phyloP scores from a whole-genome alignment of 2,888 invertebrate species.

The Acleris sparsana region DNA sequence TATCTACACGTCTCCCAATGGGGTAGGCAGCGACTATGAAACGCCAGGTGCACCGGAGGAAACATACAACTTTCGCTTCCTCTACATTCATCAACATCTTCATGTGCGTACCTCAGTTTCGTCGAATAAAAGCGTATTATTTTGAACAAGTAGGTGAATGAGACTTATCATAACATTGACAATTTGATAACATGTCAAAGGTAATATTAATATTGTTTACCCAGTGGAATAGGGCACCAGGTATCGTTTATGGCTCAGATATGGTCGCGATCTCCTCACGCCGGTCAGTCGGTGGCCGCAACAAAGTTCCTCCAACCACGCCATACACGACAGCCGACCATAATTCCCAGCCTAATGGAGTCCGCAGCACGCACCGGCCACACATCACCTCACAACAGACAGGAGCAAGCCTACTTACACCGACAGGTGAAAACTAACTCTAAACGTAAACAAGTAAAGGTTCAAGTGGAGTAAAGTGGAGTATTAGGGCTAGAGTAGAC shows the following conservation, averaged over 20 bases:
- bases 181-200: too few relatives aligned
- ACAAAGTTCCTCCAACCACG: conserved; percentile 47
- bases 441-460: conserved; percentile 42
- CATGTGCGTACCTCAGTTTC: too few relatives aligned
- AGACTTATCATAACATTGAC: too few relatives aligned
- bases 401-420: conserved; percentile 46
- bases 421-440: conserved; percentile 47
- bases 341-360: conserved; percentile 74
- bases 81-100: too few relatives aligned
- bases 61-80: too few relatives aligned
- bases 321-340: conserved; percentile 64
- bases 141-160: too few relatives aligned
- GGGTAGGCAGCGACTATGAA: too few relatives aligned
- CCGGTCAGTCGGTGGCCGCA: conserved; percentile 55
- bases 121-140: too few relatives aligned
- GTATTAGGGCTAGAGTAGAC: conserved; percentile 47
- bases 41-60: too few relatives aligned
- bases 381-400: conserved; percentile 70
- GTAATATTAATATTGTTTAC: too few relatives aligned
- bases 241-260: neutral
- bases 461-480: conserved; percentile 38
- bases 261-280: neutral
- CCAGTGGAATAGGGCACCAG: too few relatives aligned
- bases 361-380: conserved; percentile 71
- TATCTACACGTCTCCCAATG: too few relatives aligned